Evolutionary conservation across 2,888 invertebrate species (phyloP), one percentile per base, ranked within the genome.

Genomic region (Deroplatys truncata): DNA sequence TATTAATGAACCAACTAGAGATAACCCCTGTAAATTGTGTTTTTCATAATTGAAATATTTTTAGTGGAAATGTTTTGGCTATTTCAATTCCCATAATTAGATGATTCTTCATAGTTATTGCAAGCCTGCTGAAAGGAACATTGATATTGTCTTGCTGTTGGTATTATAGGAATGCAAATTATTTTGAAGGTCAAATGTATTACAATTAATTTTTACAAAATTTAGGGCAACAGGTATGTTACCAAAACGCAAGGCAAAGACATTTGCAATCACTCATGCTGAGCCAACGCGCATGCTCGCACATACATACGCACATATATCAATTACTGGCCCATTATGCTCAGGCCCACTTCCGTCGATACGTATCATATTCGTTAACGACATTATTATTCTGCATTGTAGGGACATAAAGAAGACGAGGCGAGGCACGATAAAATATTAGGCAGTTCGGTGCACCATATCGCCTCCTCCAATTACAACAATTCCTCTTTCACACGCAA

Each of bases 401-500:
- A 86, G 28, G n/a, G 83, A 87, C 83, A 43, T 35, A n/a, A 87
- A 82, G 56, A 72, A 72, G 56, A 72, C 56, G 56, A 8, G 56
- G 56, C 20, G 20, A 56, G 56, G 15, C 20, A 56, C 56, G 56
- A 25, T 72, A 72, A 83, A 83, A 31, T 87, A 83, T 87, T 87
- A 83, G 35, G 29, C 31, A 35, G 87, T 87, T 87, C 87, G 83
- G 82, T 83, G 35, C 35, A 87, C 87, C 87, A 87, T 83, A 87
- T 87, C 82, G 87, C 87, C 87, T 83, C 25, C 20, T 82, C 10
- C 86, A 31, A 43, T 82, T 72, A 25, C 29, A 20, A 10, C 28
- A 49, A 56, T 86, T 86, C n/a, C 56, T 86, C n/a, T 28, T 86
- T 82, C 87, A 87, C 82, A 87, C 82, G 87, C 87, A 13, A 87